These are phyloP conservation scores for Pseudomyrmex gracilis DNA, from an alignment of 1,140 invertebrate species.

Conservation along the genomic window DNA sequence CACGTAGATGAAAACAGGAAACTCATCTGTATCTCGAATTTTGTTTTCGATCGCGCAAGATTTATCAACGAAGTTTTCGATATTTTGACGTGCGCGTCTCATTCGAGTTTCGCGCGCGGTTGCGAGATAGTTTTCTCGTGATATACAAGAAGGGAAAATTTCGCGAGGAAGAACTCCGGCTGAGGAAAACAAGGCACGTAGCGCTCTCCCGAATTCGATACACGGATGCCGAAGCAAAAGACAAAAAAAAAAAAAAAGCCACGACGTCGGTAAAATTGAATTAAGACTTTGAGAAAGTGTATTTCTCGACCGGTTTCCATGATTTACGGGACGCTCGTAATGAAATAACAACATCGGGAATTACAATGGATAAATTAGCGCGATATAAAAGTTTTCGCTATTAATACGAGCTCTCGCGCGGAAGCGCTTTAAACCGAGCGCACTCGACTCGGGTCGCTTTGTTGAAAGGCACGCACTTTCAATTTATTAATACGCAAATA, in stretches of 20 bases:
- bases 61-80: constrained; percentile 9
- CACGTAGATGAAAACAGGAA: not conserved
- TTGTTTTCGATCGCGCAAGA: not conserved
- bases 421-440: not conserved
- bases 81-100: constrained; percentile 9
- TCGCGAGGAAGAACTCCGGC: not conserved
- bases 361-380: constrained; percentile 24
- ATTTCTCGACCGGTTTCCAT: not conserved
- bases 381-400: constrained; percentile 41
- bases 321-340: constrained; percentile 15
- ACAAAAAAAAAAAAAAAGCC: not conserved
- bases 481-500: constrained; percentile 5
- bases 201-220: constrained; percentile 40
- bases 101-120: not conserved
- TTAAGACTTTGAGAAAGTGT: constrained; percentile 46
- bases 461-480: not conserved
- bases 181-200: constrained; percentile 38
- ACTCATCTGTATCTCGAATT: not conserved
- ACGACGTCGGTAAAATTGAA: constrained; percentile 36
- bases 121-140: constrained; percentile 23
- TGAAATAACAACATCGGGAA: constrained; percentile 13
- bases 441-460: not conserved
- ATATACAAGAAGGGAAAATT: constrained; percentile 4
- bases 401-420: constrained; percentile 10
- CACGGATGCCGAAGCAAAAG: not conserved